A percentile compares a stretch with the other conserved stretches of the same genome.
Evolutionary conservation across 2,797 vertebrate species (phyloP).

Genomic region (Nothura maculosa): DNA sequence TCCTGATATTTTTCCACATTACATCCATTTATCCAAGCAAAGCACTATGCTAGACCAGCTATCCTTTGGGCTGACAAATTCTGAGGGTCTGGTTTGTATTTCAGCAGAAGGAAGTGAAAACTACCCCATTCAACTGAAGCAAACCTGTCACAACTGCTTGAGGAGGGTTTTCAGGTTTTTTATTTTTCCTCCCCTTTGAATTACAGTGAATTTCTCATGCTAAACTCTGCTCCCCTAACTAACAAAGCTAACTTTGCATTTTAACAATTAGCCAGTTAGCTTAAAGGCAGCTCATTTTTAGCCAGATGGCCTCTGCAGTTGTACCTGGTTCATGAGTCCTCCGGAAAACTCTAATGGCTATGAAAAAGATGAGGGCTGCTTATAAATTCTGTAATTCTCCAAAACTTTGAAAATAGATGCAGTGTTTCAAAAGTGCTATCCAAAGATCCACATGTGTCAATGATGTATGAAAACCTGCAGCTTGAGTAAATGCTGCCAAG

Average conservation of each 20-base stretch:
- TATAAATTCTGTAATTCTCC: not conserved
- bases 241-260: no score
- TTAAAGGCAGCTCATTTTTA: not conserved
- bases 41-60: not conserved
- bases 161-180: not conserved
- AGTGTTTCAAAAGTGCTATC: not conserved
- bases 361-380: not conserved
- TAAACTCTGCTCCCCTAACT: no score
- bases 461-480: not conserved
- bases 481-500: not conserved
- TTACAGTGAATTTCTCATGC: not conserved
- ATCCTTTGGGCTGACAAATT: not conserved
- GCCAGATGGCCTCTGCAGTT: not conserved
- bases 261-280: not conserved
- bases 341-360: not conserved
- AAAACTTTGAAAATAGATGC: not conserved
- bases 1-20: not conserved
- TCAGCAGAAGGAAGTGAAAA: not conserved
- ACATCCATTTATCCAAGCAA: not conserved
- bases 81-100: fast-evolving
- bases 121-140: not conserved
- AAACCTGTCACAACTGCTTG: not conserved
- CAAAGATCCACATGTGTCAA: not conserved
- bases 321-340: not conserved
- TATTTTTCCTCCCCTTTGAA: not conserved